A percentile compares a stretch with the other conserved stretches of the same genome.
Evolutionary conservation across 1,140 invertebrate species (phyloP).

Genomic region (Panagrolaimus sp.): DNA sequence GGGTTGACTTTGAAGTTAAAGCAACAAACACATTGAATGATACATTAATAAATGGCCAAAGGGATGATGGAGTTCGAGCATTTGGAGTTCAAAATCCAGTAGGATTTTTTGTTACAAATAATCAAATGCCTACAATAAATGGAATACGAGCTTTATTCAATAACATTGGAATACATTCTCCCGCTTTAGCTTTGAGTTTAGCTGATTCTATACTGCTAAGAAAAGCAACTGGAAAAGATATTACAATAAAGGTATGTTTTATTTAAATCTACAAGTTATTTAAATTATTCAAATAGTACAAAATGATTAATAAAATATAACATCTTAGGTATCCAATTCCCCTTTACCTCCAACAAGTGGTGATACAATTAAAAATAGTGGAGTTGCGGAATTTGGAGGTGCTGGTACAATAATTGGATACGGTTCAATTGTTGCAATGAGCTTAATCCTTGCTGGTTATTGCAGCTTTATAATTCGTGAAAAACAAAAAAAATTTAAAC

Average conservation of each 20-base stretch:
- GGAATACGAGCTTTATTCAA: constrained; percentile 16
- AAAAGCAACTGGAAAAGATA: no score
- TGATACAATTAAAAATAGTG: constrained; percentile 20
- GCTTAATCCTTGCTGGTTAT: constrained; percentile 15
- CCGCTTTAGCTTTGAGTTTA: constrained; percentile 10
- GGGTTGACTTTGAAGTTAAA: neutral
- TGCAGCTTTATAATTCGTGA: constrained; percentile 23
- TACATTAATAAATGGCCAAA: neutral
- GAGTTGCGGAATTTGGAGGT: neutral
- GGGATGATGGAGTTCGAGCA: neutral
- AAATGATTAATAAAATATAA: no score
- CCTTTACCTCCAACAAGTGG: constrained; percentile 24
- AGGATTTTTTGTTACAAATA: neutral
- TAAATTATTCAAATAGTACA: no score
- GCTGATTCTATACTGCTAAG: constrained; percentile 19
- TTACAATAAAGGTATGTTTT: neutral
- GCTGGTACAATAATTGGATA: constrained; percentile 18
- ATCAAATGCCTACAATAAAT: constrained; percentile 15
- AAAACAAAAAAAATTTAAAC: constrained; percentile 60
- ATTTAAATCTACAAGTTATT: no score
- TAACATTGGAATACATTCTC: constrained; percentile 20
- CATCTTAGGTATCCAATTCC: constrained; percentile 7
- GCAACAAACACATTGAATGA: neutral
- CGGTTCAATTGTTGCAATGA: constrained; percentile 19
- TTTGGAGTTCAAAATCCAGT: constrained; percentile 25